A percentile compares a stretch with the other conserved stretches of the same genome.
phyloP scores from a whole-genome alignment of 2,797 vertebrate species.

The Denticeps clupeoides region DNA sequence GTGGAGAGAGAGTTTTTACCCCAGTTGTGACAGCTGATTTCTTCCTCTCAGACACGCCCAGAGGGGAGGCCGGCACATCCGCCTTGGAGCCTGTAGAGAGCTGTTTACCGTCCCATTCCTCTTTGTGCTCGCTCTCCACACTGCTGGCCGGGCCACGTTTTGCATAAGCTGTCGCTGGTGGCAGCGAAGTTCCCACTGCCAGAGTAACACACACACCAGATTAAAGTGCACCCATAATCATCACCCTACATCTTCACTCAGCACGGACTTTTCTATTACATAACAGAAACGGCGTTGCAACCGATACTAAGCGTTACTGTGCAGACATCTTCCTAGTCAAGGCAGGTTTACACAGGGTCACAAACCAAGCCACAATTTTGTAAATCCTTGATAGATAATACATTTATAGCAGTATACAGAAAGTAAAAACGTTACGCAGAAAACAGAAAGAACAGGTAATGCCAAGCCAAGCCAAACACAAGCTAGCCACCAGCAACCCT shows the following conservation, averaged over 20 bases:
- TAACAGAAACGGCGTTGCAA: too few relatives aligned
- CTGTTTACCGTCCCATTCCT: constrained; percentile 84
- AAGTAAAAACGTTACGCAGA: too few relatives aligned
- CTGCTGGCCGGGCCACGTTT: constrained; percentile 83
- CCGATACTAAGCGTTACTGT: not conserved
- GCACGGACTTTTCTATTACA: too few relatives aligned
- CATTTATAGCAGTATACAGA: too few relatives aligned
- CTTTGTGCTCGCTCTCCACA: constrained; percentile 81
- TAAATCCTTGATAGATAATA: too few relatives aligned
- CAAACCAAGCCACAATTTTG: too few relatives aligned
- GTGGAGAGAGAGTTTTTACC: constrained; percentile 66
- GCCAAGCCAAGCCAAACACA: not conserved
- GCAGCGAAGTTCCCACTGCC: constrained; percentile 78
- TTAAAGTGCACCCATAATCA: too few relatives aligned
- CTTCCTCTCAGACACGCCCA: constrained; percentile 80
- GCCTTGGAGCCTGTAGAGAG: constrained; percentile 79
- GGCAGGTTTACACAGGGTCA: constrained; percentile 30
- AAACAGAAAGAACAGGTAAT: not conserved
- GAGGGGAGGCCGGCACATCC: constrained; percentile 79
- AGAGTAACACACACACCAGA: constrained; percentile 8
- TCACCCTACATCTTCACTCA: too few relatives aligned
- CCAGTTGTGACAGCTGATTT: constrained; percentile 72
- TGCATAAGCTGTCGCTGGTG: constrained; percentile 77
- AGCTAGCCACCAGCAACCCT: constrained; percentile 24
- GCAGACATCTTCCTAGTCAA: constrained; percentile 25